Evolutionary conservation across 2,797 vertebrate species (phyloP), one percentile per base, ranked within the genome.

Genomic region (Aulostomus chinensis): DNA sequence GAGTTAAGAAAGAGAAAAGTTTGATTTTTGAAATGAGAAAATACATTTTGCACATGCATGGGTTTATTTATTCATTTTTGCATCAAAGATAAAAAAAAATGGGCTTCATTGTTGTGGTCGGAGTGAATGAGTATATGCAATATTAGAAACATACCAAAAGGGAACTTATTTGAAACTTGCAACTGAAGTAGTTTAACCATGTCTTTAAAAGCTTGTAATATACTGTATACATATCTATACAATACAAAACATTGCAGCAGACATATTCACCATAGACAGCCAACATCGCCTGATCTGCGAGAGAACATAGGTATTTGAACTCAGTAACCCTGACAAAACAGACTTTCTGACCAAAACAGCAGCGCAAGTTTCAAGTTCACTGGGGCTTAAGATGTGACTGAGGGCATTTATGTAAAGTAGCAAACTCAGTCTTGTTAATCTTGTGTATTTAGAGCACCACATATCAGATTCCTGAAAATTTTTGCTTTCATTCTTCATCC

Each of bases 261-360:
- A 15, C 31, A 16, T 18, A 46, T 9, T 28, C 28, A 17, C 18
- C 4, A 14, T 52, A 66, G 55, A 59, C 38, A 58, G 50, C 52
- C 48, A 51, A 52, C 32, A 29, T 37, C 0, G 7, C 30, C 42
- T 28, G 34, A 39, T 54, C 21, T 21, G 62, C 49, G 71, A 53
- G 37, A 63, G 57, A 40, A 57, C 49, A 59, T 28, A 56, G 40
- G 49, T 18, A 31, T 62, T 64, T 75, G 70, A 80, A 84, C 80
- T 73, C 78, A 64, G 48, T 78, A 49, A 83, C 75, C 77, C 64
- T 21, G 39, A 65, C n/a, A 31, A 65, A 60, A 28, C 43, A 56
- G 58, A 56, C 68, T 39, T 55, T 48, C 50, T 55, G 57, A 59
- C 45, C 35, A 51, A 51, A 50, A 35, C 29, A 61, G 25, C 24